phyloP scores from a whole-genome alignment of 1,140 invertebrate species.

The Psix sp. region DNA sequence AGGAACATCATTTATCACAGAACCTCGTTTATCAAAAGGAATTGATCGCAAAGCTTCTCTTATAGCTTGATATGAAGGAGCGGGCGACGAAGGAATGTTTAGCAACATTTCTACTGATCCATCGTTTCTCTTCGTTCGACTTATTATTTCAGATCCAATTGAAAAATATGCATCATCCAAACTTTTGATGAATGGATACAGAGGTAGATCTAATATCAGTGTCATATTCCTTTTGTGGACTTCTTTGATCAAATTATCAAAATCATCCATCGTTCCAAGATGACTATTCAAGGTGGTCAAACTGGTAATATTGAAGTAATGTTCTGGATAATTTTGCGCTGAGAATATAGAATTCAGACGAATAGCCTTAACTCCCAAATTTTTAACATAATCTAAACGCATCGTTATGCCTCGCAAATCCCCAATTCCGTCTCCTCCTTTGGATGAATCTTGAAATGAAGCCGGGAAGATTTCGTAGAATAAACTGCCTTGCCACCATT shows the following conservation, averaged over 20 bases:
- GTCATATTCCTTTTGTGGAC: constrained; percentile 83
- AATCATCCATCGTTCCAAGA: constrained; percentile 82
- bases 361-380: constrained; percentile 82
- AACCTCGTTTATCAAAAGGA: constrained; percentile 5
- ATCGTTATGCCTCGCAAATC: constrained; percentile 84
- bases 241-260: constrained; percentile 79
- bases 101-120: constrained; percentile 12
- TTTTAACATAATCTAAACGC: constrained; percentile 82
- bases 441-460: constrained; percentile 86
- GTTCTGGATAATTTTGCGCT: constrained; percentile 83
- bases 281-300: constrained; percentile 80
- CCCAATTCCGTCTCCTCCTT: constrained; percentile 83
- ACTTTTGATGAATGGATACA: constrained; percentile 79
- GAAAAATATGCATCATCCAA: constrained; percentile 53
- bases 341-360: constrained; percentile 86
- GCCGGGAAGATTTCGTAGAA: constrained; percentile 91
- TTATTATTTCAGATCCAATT: constrained; percentile 17
- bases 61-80: constrained; percentile 57
- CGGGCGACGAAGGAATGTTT: constrained; percentile 20
- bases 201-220: constrained; percentile 85
- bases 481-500: constrained; percentile 89
- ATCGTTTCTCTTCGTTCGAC: constrained; percentile 17
- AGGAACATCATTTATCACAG: neutral
- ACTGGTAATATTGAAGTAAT: constrained; percentile 82
- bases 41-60: constrained; percentile 53